Base-by-base conservation (phyloP, 1,140 invertebrate genomes). In the Whitmania pigra region DNA sequence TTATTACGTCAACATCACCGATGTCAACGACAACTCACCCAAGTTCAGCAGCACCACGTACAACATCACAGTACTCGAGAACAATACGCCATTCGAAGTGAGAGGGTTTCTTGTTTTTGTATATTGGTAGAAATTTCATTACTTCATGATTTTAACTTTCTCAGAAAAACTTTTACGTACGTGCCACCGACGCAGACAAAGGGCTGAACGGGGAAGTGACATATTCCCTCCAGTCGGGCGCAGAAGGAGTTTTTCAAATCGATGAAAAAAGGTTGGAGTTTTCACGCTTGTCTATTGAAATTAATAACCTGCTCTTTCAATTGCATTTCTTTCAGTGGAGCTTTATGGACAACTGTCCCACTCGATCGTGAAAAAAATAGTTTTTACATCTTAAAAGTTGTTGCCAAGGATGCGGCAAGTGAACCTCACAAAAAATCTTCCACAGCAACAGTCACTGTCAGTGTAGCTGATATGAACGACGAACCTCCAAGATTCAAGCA, bases 161-260 rank as follows among this genome's bases (percentile, higher is more conserved):
- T 49, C 43, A 49, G 43, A 49, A 49, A 49, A 63, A 63, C 57
- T 63, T 7, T 13, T 25, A 31, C 15, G 29, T 87, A 88, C 17
- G 40, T 20, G 94, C 93, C 0, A 90, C 87, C 60, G 93, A 97
- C 80, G 86, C 87, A 9, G 94, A 97, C 81, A 86, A 89, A 76
- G 91, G 89, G 15, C 81, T 86, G 18, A 94, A 95, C 80, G 89
- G 90, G 3, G 86, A 88, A 76, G 86, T 97, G 57, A 68, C 53
- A 22, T 98, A 97, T 80, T 92, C 94, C 78, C 95, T 98, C 25
- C 18, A 53, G 43, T 49, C 69, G 7, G 43, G 20, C 11, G 17
- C 69, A 7, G 27, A 53, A 22, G 69, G 25, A 53, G 49, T 31
- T 25, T 70, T 70, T 49, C 29, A 70, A 22, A 70, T 70, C 18